A percentile compares a stretch with the other conserved stretches of the same genome.
Conservation (phyloP, 2,797 vertebrate genomes). For the Rhinella marina region DNA sequence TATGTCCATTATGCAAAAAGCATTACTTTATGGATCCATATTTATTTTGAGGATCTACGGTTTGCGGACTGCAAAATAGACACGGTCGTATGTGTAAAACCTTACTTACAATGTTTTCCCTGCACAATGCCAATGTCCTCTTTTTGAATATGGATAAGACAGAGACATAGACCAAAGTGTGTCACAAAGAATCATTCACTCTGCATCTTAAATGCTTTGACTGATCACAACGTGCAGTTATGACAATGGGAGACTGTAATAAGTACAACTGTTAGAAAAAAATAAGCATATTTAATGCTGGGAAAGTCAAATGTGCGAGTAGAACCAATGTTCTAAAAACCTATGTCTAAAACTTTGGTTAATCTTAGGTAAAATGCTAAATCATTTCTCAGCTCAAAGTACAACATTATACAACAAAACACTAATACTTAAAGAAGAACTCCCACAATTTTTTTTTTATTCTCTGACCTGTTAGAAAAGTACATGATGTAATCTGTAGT, state of each 20-base stretch:
- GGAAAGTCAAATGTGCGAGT: conserved; percentile 4
- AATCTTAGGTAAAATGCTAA: too few relatives aligned
- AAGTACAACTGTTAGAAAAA: conserved; percentile 29
- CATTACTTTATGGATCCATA: too few relatives aligned
- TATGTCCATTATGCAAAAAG: too few relatives aligned
- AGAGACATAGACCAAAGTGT: neutral
- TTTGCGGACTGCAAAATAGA: too few relatives aligned
- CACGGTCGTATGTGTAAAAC: too few relatives aligned
- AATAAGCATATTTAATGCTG: conserved; percentile 41
- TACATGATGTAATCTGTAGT: too few relatives aligned
- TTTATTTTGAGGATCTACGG: too few relatives aligned
- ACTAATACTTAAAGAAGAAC: too few relatives aligned
- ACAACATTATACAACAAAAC: too few relatives aligned
- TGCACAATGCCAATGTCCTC: neutral
- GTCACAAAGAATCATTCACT: conserved; percentile 49
- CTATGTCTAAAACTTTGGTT: neutral
- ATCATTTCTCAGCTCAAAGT: too few relatives aligned
- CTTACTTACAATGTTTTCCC: neutral
- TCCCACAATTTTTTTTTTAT: too few relatives aligned
- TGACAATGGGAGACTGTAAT: conserved; percentile 21
- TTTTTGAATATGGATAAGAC: conserved; percentile 8
- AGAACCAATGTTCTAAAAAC: neutral
- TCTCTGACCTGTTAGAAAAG: too few relatives aligned
- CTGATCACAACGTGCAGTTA: conserved; percentile 50
- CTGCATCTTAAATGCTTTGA: conserved; percentile 51